Evolutionary conservation across 2,113 vertebrate genomes (phyloP).

Genomic region (Toxostoma redivivum): DNA sequence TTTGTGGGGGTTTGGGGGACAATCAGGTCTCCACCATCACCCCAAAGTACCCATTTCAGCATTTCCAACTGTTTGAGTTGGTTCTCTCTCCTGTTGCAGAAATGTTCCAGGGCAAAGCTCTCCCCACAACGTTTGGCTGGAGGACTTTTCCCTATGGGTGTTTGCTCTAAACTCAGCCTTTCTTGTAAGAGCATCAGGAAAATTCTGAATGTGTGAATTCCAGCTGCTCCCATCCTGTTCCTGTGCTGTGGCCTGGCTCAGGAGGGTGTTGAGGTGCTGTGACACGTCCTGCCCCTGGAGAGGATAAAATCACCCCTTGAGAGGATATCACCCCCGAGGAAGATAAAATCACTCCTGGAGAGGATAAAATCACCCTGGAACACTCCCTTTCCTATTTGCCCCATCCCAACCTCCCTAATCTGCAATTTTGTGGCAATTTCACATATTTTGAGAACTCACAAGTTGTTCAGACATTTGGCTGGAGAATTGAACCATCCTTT

Average conservation of each 20-base stretch:
- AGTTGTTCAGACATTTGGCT: not conserved
- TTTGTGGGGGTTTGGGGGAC: not conserved
- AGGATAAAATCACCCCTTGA: not conserved
- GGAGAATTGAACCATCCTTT: not conserved
- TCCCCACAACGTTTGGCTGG: not conserved
- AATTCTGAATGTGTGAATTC: rapidly evolving
- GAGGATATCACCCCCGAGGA: not conserved
- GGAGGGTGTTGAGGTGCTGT: rapidly evolving
- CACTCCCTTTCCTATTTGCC: rapidly evolving
- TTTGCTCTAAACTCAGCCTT: not conserved
- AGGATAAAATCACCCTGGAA: not conserved
- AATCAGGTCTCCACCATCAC: not conserved
- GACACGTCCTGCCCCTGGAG: not conserved
- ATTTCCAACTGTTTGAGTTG: not conserved
- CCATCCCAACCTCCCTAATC: not conserved
- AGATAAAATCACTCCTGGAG: not conserved
- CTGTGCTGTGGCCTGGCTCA: not conserved
- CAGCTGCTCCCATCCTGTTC: not conserved
- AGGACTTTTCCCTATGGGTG: not conserved
- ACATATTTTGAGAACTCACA: rapidly evolving
- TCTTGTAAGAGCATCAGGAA: not conserved
- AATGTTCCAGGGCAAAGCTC: not conserved
- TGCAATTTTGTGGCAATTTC: rapidly evolving
- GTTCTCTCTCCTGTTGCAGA: not conserved
- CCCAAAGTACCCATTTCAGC: not conserved